Evolutionary conservation across 2,888 invertebrate species (phyloP), one percentile per base, ranked within the genome.

Genomic region (Masnerella sp.): DNA sequence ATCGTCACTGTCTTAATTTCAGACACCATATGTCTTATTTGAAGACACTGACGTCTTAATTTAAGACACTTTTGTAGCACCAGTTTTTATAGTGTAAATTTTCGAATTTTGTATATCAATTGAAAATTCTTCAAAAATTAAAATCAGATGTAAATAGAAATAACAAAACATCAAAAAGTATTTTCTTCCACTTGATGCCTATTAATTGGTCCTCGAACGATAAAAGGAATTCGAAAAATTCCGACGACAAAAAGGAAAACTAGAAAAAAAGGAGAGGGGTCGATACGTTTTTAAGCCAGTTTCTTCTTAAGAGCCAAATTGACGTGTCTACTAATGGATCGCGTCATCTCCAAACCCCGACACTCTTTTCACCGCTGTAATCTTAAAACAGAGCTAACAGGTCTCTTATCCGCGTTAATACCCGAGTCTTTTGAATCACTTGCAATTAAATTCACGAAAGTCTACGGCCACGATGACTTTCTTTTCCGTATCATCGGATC

Each of bases 291-390:
- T 84, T 83, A 82, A 83, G 85, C 80, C 82, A 80, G 80, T 82
- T 84, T 83, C 82, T 81, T 84, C 83, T 86, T 84, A 83, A 84
- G 83, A 86, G 82, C 82, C 78, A 83, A 87, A 83, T 81, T 83
- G 86, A 87, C 86, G 85, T 84, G 84, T 84, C 85, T 84, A 85
- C 87, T 87, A 87, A 87, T 87, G 87, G 86, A 87, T 86, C 86
- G 82, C 80, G 82, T 82, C 80, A 81, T 80, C 79, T 77, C 74
- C 78, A 73, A 78, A 80, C 78, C 75, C 77, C 79, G 70, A 73
- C 72, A 62, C 72, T 75, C 61, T 69, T 76, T 61, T 74, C 59
- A 40, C 52, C 61, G 61, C 43, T 74, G 71, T 80, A 78, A 80
- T 81, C 80, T 83, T 79, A 78, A 83, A 80, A 81, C 80, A 67